Conservation (phyloP, 2,113 vertebrate species). For the Herpetotheres cachinnans region DNA sequence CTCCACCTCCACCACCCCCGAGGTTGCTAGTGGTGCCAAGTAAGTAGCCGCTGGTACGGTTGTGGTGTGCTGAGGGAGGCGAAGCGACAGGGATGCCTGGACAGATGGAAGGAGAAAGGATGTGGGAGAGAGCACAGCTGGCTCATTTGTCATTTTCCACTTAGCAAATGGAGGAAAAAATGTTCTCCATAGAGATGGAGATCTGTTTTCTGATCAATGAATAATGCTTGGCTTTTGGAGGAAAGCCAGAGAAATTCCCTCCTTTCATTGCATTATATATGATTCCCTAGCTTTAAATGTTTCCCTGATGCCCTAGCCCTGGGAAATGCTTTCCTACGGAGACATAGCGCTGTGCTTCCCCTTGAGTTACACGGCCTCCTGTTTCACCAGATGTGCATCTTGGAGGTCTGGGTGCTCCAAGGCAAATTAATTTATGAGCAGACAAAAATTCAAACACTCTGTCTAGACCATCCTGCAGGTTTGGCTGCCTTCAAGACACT, state of each 20-base stretch:
- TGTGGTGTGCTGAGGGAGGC: not conserved
- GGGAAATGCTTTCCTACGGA: not conserved
- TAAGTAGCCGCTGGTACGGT: constrained; percentile 65
- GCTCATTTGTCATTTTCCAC: constrained; percentile 65
- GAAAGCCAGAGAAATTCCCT: constrained; percentile 36
- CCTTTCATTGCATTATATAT: not conserved
- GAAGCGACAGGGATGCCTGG: fast-evolving
- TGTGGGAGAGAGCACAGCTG: constrained; percentile 3
- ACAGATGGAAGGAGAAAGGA: not conserved
- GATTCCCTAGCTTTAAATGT: not conserved
- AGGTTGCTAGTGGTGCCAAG: constrained; percentile 82
- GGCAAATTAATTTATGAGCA: not conserved
- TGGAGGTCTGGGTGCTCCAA: not conserved
- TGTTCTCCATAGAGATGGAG: constrained; percentile 20
- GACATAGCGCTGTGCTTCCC: not conserved
- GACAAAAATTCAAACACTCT: not conserved
- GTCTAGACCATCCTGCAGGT: not conserved
- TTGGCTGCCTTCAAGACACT: not conserved
- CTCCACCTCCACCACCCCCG: constrained; percentile 89
- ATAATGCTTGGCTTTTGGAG: constrained; percentile 39
- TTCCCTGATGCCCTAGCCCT: not conserved
- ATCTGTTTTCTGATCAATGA: constrained; percentile 42
- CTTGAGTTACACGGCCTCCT: not conserved
- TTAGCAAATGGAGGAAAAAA: constrained; percentile 64
- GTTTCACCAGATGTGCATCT: not conserved